phyloP scores from a whole-genome alignment of 2,113 vertebrate species.

The Cisticola juncidis region DNA sequence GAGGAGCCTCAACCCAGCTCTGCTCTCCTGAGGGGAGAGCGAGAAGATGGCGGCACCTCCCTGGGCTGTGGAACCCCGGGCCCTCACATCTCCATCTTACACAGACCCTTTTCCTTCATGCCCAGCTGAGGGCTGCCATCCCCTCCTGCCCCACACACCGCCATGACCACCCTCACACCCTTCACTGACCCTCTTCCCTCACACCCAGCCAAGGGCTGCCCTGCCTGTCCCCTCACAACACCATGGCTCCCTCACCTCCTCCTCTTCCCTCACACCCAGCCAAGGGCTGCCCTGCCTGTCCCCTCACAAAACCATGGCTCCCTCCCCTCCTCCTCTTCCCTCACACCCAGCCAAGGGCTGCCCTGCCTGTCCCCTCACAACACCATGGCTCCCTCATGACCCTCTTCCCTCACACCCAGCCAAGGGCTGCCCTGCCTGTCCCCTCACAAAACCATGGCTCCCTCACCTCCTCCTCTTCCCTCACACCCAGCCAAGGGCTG shows the following conservation, averaged over 20 bases:
- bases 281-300: accelerated
- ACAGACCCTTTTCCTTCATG: not conserved
- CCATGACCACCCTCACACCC: not conserved
- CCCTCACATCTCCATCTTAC: not conserved
- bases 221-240: not conserved
- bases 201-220: not conserved
- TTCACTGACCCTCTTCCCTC: not conserved
- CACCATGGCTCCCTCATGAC: not conserved
- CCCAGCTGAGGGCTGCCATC: not conserved
- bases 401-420: not conserved
- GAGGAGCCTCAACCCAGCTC: not conserved
- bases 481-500: not conserved
- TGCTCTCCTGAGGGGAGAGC: not conserved
- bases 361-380: not conserved
- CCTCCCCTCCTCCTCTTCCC: not conserved
- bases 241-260: not conserved
- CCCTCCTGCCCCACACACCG: not conserved
- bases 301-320: accelerated
- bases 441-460: accelerated
- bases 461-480: not conserved
- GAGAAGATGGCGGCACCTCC: accelerated
- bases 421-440: not conserved
- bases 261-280: not conserved
- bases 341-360: not conserved
- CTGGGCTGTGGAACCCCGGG: not conserved